phyloP scores from a whole-genome alignment of 2,113 vertebrate genomes.

The Onychostruthus taczanowskii region DNA sequence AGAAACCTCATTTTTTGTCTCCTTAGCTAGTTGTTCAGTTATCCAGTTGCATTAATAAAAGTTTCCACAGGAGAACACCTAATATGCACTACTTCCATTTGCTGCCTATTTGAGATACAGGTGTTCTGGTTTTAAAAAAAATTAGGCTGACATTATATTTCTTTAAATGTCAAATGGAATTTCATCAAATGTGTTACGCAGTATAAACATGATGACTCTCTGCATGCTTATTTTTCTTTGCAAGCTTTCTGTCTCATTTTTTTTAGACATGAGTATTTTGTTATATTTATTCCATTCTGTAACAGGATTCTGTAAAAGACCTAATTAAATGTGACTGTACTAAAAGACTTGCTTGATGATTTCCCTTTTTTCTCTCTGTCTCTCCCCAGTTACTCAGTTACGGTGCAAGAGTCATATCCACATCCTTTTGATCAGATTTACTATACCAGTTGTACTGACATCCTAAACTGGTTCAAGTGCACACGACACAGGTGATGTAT shows the following conservation, averaged over 20 bases:
- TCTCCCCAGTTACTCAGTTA: slow-evolving; percentile 87
- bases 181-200: neutral
- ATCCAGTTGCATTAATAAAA: neutral
- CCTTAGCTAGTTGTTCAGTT: neutral
- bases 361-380: neutral
- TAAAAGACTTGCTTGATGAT: neutral
- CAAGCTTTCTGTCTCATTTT: neutral
- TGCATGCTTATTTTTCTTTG: neutral
- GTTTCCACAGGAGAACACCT: neutral
- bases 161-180: neutral
- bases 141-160: neutral
- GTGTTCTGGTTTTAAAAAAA: neutral
- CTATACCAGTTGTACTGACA: slow-evolving; percentile 96
- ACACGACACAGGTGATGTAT: slow-evolving; percentile 89
- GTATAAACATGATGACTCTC: neutral
- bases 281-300: neutral
- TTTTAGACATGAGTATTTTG: neutral
- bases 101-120: neutral
- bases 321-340: neutral
- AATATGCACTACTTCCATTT: neutral
- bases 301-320: neutral
- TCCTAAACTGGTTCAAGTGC: slow-evolving; percentile 99
- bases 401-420: slow-evolving; percentile 93
- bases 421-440: slow-evolving; percentile 96
- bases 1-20: neutral